Percentiles rank a stretch among this genome's conserved stretches.
phyloP scores from a whole-genome alignment of 2,888 invertebrate species.

The Patella caerulea region DNA sequence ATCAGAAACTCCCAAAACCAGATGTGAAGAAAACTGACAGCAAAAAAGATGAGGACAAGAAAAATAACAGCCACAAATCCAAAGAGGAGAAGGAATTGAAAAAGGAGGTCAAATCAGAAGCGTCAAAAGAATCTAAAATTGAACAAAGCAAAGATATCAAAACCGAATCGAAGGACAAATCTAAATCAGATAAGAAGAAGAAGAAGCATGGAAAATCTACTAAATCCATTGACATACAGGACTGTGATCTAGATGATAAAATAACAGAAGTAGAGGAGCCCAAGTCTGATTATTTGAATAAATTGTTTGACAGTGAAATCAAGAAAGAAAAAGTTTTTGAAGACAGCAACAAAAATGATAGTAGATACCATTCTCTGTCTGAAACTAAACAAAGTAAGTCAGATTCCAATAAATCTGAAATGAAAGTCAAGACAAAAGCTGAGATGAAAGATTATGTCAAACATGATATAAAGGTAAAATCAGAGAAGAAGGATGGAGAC shows the following conservation, averaged over 20 bases:
- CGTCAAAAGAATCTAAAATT: background rate
- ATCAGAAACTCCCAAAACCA: background rate
- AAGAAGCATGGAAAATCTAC: slow-evolving; percentile 19
- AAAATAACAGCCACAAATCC: slow-evolving; percentile 16
- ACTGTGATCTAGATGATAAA: slow-evolving; percentile 11
- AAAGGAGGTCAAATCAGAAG: slow-evolving; percentile 6
- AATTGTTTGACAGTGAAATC: background rate
- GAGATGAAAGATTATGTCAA: slow-evolving; percentile 9
- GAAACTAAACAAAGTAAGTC: background rate
- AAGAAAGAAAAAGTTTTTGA: background rate
- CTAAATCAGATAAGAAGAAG: slow-evolving; percentile 24
- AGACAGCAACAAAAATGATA: background rate
- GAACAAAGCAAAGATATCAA: background rate
- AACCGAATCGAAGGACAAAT: slow-evolving; percentile 15
- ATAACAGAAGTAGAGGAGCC: background rate
- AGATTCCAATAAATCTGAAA: background rate
- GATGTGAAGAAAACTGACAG: background rate
- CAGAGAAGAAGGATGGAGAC: slow-evolving; percentile 18
- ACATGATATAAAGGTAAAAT: slow-evolving; percentile 8
- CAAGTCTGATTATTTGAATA: background rate
- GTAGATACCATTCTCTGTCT: background rate
- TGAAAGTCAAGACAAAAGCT: slow-evolving; percentile 9
- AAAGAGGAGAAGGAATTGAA: slow-evolving; percentile 12
- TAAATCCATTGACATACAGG: background rate
- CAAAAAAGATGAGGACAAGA: slow-evolving; percentile 36